Base-by-base conservation (phyloP, 2,888 invertebrate genomes). In the Acrobasis consociella region DNA sequence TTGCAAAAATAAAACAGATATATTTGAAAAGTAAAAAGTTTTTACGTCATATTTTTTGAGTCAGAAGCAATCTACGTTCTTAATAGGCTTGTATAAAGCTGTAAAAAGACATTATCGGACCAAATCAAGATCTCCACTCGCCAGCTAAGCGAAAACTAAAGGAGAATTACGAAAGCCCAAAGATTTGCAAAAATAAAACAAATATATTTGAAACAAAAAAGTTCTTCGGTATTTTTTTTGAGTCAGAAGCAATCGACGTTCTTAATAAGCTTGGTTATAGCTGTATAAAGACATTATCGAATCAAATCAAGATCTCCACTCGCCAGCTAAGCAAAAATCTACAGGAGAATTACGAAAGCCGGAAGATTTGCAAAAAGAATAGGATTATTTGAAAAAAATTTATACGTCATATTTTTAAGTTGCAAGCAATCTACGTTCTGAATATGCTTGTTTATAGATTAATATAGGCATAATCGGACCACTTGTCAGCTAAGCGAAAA, bases 281-380 rank as follows among this genome's bases (percentile, higher is more conserved):
- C 62, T 62, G 49, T 31, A 62, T 62, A 62, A 62, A 62, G 55
- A 55, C 62, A 56, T 62, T 62, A 64, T 64, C 68, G 49, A 49
- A 62, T 49, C 55, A 62, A 62, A 62, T 62, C 62, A 62, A 62
- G 62, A 62, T 56, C 62, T 62, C 46, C 63, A 46, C 65, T 65
- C 67, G 17, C 37, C 56, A 42, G 16, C 60, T 38, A 50, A 51
- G 50, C 59, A 50, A 50, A 51, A 51, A 60, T 31, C 31, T 49
- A 50, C 49, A 50, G 38, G 17, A 49, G 13, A 58, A 31, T 58
- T 13, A 22, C 5, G 22, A 5, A 5, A 22, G 5, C 5, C 22
- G 2, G 22, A 5, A 22, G 5, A 5, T 3, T 22, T 22, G 2
- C 5, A 5, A 2, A 22, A 22, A 22, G 5, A 3, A 3, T 5